Evolutionary conservation across 2,113 vertebrate genomes (phyloP), one percentile per base, ranked within the genome.

Genomic region (Grantiella picta): DNA sequence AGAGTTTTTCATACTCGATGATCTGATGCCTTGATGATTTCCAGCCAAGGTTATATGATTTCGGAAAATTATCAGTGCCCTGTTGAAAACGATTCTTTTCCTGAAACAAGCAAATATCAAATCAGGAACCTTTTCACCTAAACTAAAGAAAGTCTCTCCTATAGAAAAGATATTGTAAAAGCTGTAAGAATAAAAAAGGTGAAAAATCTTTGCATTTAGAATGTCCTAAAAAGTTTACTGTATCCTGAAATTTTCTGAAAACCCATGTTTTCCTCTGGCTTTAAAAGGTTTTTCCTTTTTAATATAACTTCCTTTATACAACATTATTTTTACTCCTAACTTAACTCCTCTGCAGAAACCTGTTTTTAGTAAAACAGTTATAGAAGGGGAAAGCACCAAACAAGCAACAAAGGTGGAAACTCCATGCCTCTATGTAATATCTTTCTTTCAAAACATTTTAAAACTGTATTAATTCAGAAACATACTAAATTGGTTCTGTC

Each of bases 101-200:
- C 53, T 80, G 52, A 90, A 79, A 72, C 6, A 81, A 76, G 15
- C 2, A 56, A 64, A 59, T 52, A 49, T 65, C 19, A 85, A 36
- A 56, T 44, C 52, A 59, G 38, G 71, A 66, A 57, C 50, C 5
- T 79, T 91, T 82, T 45, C 35, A 82, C 15, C 12, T 18, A 59
- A 90, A 38, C 4, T 22, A 73, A 82, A 82, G 1, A 1, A 82
- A 86, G 40, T 19, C 14, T 60, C 44, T 23, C 11, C 57, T 75
- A 64, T 59, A 47, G 79, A 65, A 92, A 90, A 84, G 42, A 36
- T 28, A 79, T n/a, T 72, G 87, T 45, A 40, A 92, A 86, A 92
- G 10, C 25, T 45, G 9, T 28, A 61, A 82, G 35, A 86, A 86
- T 42, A 50, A 66, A 84, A 69, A 70, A 71, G 7, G 5, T 77